These are phyloP conservation scores for Philhelius pedissequus DNA, from an alignment of 2,888 invertebrate genomes.

Conservation along the genomic window DNA sequence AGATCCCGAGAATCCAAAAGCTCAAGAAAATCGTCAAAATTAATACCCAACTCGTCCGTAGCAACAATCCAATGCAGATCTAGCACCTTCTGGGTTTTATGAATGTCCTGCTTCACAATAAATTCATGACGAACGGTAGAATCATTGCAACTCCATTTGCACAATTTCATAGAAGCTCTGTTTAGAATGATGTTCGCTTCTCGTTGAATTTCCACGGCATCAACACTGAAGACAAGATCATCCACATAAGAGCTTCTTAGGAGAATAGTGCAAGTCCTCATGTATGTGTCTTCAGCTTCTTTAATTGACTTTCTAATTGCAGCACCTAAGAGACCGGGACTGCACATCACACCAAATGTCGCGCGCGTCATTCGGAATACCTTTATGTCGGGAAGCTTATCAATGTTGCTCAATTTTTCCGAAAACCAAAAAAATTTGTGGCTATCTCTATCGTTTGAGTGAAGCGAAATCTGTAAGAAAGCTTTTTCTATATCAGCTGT, in stretches of 20 bases:
- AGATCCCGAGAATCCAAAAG: not conserved
- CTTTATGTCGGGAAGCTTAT: not conserved
- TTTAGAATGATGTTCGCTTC: too few relatives aligned
- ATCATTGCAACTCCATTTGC: constrained; percentile 1
- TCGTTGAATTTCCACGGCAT: too few relatives aligned
- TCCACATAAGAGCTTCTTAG: not conserved
- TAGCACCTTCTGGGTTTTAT: too few relatives aligned
- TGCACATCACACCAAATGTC: too few relatives aligned
- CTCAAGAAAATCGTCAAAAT: not conserved
- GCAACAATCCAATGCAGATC: not conserved
- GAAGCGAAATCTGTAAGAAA: constrained; percentile 9
- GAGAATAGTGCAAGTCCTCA: constrained; percentile 30
- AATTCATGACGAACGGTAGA: not conserved
- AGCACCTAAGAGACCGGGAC: too few relatives aligned
- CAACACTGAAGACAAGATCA: not conserved
- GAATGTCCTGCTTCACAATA: not conserved
- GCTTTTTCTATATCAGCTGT: too few relatives aligned
- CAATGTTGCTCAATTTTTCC: not conserved
- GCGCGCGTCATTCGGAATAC: too few relatives aligned
- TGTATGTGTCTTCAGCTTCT: not conserved
- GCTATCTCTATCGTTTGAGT: not conserved
- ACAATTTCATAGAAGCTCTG: not conserved
- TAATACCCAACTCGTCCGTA: constrained; percentile 23
- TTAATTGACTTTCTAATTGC: constrained; percentile 15
- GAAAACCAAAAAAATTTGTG: constrained; percentile 26